phyloP scores from a whole-genome alignment of 2,888 invertebrate species.

The Lasius platythorax region DNA sequence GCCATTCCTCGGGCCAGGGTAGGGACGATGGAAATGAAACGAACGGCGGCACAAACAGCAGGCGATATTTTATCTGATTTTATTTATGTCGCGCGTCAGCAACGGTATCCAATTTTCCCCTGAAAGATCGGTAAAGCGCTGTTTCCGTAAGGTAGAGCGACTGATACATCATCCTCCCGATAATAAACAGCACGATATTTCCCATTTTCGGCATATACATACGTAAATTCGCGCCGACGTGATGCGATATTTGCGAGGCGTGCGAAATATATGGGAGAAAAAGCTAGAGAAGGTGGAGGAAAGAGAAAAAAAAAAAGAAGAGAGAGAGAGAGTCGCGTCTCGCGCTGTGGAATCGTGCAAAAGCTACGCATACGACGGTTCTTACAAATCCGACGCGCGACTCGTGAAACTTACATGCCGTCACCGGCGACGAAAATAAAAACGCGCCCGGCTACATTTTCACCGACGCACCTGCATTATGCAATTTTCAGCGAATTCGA shows the following conservation, averaged over 20 bases:
- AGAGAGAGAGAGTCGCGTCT: background rate
- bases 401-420: conserved; percentile 56
- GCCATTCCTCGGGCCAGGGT: conserved; percentile 35
- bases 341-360: conserved; percentile 40
- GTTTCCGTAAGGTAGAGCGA: conserved; percentile 47
- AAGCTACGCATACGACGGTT: conserved; percentile 40
- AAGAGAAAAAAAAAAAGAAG: background rate
- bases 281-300: background rate
- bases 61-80: conserved; percentile 57
- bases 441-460: conserved; percentile 45
- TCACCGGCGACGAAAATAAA: conserved; percentile 47
- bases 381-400: conserved; percentile 53
- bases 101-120: conserved; percentile 54
- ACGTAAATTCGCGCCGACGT: conserved; percentile 46
- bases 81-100: conserved; percentile 57
- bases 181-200: conserved; percentile 57
- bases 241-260: conserved; percentile 53
- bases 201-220: conserved; percentile 55
- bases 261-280: conserved; percentile 34
- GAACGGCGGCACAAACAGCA: conserved; percentile 41
- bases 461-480: conserved; percentile 47
- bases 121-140: conserved; percentile 53
- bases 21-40: conserved; percentile 49
- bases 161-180: conserved; percentile 53
- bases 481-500: conserved; percentile 49